These are phyloP conservation scores for Peromyscus nudipes DNA, from an alignment of 2,797 vertebrate species.

Conservation along the genomic window DNA sequence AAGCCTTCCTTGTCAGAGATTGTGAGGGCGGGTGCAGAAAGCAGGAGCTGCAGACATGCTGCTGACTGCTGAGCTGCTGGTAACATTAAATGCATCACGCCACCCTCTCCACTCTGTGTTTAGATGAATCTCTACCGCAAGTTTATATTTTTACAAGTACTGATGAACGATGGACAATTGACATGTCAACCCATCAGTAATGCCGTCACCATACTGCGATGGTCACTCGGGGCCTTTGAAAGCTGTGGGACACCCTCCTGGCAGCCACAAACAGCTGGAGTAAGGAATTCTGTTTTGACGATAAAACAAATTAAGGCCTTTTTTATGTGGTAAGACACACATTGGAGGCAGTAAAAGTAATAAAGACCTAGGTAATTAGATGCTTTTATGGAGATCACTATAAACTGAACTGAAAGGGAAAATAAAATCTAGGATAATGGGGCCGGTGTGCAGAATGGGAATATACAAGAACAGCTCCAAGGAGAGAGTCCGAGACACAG, in stretches of 20 bases:
- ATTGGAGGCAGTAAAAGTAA: neutral
- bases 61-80: neutral
- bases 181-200: neutral
- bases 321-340: constrained; percentile 3
- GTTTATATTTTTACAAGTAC: neutral
- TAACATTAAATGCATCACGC: too few relatives aligned
- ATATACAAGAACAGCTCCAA: neutral
- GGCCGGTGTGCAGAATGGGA: neutral
- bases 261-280: neutral
- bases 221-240: neutral
- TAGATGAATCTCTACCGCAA: neutral
- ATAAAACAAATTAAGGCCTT: constrained; percentile 30
- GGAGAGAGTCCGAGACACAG: neutral
- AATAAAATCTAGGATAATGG: neutral
- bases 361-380: neutral
- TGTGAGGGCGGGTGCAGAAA: neutral
- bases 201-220: neutral
- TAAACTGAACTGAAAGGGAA: neutral
- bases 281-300: constrained; percentile 2
- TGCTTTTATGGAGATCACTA: neutral
- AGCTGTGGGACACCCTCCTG: neutral
- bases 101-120: neutral
- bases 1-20: neutral
- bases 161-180: neutral
- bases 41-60: neutral